Evolutionary conservation across 1,140 invertebrate genomes (phyloP).

Genomic region (Penaeus japonicus): DNA sequence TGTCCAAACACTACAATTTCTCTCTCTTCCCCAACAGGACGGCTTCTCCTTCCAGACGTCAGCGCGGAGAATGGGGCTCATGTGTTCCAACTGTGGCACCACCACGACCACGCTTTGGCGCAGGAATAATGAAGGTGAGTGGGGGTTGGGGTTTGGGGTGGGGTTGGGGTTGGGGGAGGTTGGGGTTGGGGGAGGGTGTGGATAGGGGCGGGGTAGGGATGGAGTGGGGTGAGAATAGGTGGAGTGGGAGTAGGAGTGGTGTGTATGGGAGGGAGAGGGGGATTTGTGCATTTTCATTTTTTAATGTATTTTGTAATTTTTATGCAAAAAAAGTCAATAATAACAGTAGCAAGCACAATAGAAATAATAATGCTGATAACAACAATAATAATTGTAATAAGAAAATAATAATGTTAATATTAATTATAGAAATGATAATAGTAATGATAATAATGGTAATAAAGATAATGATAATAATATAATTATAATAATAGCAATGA

Average conservation of each 20-base stretch:
- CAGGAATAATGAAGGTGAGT: slow-evolving; percentile 92
- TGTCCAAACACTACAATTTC: neutral
- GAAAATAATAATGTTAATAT: too few relatives aligned
- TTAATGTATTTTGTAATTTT: too few relatives aligned
- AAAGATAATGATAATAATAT: too few relatives aligned
- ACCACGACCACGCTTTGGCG: slow-evolving; percentile 95
- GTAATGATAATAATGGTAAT: too few relatives aligned
- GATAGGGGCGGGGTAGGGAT: neutral
- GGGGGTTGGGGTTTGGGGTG: neutral
- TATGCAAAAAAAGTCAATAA: too few relatives aligned
- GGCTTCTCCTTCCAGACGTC: slow-evolving; percentile 65
- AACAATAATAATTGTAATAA: too few relatives aligned
- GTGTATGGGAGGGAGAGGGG: neutral
- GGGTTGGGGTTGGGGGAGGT: neutral
- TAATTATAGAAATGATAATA: too few relatives aligned
- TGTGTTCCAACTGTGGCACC: slow-evolving; percentile 96
- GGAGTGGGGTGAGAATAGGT: neutral
- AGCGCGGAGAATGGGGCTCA: slow-evolving; percentile 84
- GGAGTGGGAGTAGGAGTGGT: neutral
- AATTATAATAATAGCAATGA: too few relatives aligned
- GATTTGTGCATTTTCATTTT: neutral
- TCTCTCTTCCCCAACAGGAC: slow-evolving; percentile 38
- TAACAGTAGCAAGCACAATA: too few relatives aligned
- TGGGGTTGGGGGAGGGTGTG: neutral
- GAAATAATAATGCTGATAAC: too few relatives aligned